These are phyloP conservation scores for Orchesella flavescens DNA, from an alignment of 2,888 invertebrate genomes.

Conservation along the genomic window DNA sequence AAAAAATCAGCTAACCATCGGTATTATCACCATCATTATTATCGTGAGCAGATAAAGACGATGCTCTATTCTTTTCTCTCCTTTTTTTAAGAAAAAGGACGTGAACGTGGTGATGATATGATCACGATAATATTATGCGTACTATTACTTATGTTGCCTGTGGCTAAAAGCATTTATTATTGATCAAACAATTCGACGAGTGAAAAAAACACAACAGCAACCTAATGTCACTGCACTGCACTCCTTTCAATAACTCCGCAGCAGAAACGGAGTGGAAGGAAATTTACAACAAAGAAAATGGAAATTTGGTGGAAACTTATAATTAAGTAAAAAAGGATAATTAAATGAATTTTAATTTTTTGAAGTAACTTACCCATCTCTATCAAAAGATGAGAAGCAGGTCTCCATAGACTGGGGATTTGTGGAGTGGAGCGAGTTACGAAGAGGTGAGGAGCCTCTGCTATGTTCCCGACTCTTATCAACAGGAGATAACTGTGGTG, in stretches of 20 bases:
- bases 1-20: too few relatives aligned
- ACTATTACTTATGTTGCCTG: not conserved
- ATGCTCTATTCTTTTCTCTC: too few relatives aligned
- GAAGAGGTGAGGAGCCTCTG: not conserved
- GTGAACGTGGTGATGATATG: not conserved
- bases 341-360: not conserved
- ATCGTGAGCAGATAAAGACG: too few relatives aligned
- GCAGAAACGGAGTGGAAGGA: too few relatives aligned
- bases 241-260: too few relatives aligned
- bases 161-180: not conserved
- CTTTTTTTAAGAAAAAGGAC: not conserved
- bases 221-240: too few relatives aligned
- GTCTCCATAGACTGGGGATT: conserved; percentile 82
- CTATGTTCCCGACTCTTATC: not conserved
- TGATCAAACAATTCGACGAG: not conserved
- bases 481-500: not conserved
- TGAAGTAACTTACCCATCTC: conserved; percentile 82
- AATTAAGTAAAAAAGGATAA: conserved; percentile 1
- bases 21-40: not conserved
- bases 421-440: not conserved
- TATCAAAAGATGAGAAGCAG: conserved; percentile 92
- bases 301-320: too few relatives aligned
- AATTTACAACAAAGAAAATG: too few relatives aligned
- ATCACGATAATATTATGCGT: not conserved
- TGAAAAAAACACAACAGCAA: not conserved